phyloP scores from a whole-genome alignment of 2,113 vertebrate genomes.

The Microcebus jonahi region DNA sequence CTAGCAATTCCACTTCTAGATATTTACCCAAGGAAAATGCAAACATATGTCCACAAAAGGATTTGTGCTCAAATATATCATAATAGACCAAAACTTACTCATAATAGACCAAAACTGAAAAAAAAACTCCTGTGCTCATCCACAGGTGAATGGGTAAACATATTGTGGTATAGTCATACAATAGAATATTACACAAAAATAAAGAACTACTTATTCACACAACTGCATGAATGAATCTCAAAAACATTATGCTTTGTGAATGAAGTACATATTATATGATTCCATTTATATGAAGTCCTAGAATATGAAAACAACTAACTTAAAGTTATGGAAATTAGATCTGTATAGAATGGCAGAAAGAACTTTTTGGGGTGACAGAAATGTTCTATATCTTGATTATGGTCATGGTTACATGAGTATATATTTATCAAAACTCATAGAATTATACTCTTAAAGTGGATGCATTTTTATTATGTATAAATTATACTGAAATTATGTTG shows the following conservation, averaged over 20 bases:
- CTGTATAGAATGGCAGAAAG: neutral
- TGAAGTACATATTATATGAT: neutral
- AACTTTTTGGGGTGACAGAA: neutral
- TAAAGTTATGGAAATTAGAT: neutral
- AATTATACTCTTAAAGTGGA: neutral
- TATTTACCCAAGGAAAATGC: neutral
- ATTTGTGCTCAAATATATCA: neutral
- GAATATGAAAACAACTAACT: neutral
- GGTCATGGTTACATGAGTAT: neutral
- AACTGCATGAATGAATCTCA: neutral
- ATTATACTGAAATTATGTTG: neutral
- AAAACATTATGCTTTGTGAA: neutral
- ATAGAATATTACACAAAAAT: neutral
- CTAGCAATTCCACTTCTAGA: neutral
- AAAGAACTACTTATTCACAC: neutral
- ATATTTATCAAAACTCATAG: neutral
- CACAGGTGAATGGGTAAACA: neutral
- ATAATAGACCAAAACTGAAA: neutral
- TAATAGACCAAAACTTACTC: neutral
- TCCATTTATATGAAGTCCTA: neutral
- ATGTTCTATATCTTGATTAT: neutral
- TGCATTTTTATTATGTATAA: neutral
- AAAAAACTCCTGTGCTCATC: neutral
- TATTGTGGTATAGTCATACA: neutral
- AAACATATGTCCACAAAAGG: neutral